Base-by-base conservation (phyloP, 2,113 vertebrate genomes). In the Tamias sibiricus region DNA sequence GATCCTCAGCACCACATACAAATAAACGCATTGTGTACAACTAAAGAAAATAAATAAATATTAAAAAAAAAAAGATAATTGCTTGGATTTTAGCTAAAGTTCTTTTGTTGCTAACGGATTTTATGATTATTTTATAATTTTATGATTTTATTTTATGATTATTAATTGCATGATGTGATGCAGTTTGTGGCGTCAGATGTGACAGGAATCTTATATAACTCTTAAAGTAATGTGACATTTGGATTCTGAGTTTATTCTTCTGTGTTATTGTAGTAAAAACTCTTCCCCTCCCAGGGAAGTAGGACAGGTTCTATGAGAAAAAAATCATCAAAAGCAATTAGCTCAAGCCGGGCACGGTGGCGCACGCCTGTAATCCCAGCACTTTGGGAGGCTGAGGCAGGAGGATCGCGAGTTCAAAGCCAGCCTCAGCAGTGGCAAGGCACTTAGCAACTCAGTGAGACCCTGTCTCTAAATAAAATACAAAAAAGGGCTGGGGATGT, bases 91-190 rank as follows among this genome's bases (percentile, higher is more conserved):
- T 82, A 91, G 75, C 9, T 72, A 82, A 79, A 85, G 87, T 92
- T 76, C 47, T 95, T 94, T 88, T 85, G 66, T 96, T 83, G 57
- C 28, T 91, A 88, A n/a, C n/a, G n/a, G n/a, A 24, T 93, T 35
- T 96, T 95, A 79, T 87, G 80, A 79, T 94, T 83, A 68, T 92
- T 95, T n/a, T n/a, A n/a, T n/a, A n/a, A n/a, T n/a, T n/a, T n/a
- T n/a, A n/a, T n/a, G n/a, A n/a, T n/a, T n/a, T n/a, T n/a, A 24
- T 93, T 35, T 96, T 95, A 79, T 87, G 80, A 79, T 94, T 83
- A 68, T 92, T 95, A 77, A 84, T 52, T 87, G 35, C 37, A 68
- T 94, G 57, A 37, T 87, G 12, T 89, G 74, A 32, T 83, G 4
- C 57, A 64, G 30, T 75, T 57, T 88, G 44, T 62, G 49, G 85